Evolutionary conservation across 1,140 invertebrate species (phyloP).

Genomic region (Drosophila nikananu): DNA sequence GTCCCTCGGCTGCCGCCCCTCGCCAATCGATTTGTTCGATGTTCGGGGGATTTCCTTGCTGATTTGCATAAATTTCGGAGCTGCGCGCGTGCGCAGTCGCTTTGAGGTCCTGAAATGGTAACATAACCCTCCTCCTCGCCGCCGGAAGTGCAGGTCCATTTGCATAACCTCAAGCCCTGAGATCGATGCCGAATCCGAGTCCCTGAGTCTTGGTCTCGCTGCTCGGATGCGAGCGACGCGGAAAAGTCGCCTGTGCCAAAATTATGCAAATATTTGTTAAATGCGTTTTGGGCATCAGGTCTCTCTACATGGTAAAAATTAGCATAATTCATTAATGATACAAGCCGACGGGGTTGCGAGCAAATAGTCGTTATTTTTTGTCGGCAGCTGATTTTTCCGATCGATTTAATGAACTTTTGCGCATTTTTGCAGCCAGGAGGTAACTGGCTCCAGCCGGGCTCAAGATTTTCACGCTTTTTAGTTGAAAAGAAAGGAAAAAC

Average conservation of each 20-base stretch:
- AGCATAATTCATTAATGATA: slow-evolving; percentile 69
- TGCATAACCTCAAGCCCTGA: slow-evolving; percentile 68
- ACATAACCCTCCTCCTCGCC: slow-evolving; percentile 39
- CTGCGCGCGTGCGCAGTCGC: slow-evolving; percentile 67
- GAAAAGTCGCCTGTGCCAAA: slow-evolving; percentile 77
- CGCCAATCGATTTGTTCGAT: slow-evolving; percentile 64
- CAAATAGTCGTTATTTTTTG: slow-evolving; percentile 67
- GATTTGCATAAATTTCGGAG: slow-evolving; percentile 75
- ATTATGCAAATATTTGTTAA: slow-evolving; percentile 82
- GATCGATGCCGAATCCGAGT: background rate
- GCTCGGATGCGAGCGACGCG: slow-evolving; percentile 8
- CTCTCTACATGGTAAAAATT: slow-evolving; percentile 57
- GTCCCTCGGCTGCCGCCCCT: slow-evolving; percentile 23
- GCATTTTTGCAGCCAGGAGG: slow-evolving; percentile 32
- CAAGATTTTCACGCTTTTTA: slow-evolving; percentile 70
- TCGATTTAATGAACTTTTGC: slow-evolving; percentile 68
- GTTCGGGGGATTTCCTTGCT: slow-evolving; percentile 43
- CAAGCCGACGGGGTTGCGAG: slow-evolving; percentile 38
- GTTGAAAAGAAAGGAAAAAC: slow-evolving; percentile 37
- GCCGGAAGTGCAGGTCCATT: slow-evolving; percentile 71
- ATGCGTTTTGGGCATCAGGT: slow-evolving; percentile 75
- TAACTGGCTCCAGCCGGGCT: slow-evolving; percentile 20
- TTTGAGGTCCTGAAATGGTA: slow-evolving; percentile 21
- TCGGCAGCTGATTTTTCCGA: slow-evolving; percentile 60
- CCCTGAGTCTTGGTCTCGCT: background rate